phyloP scores from a whole-genome alignment of 1,140 invertebrate species.

The Eupristina koningsbergeri region DNA sequence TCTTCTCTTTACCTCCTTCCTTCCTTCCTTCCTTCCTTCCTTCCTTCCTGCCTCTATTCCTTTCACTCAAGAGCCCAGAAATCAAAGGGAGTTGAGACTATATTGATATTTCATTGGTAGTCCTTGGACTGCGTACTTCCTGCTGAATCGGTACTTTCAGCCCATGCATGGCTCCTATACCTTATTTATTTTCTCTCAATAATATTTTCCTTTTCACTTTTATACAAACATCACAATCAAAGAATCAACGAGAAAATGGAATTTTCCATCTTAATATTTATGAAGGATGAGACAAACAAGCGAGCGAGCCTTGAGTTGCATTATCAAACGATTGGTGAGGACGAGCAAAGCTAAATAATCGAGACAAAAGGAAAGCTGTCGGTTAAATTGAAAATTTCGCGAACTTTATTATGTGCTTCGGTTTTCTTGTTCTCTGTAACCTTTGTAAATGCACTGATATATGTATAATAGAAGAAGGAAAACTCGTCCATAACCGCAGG shows the following conservation, averaged over 20 bases:
- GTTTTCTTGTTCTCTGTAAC: background rate
- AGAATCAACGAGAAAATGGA: conserved; percentile 19
- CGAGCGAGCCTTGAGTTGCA: background rate
- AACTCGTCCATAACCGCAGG: background rate
- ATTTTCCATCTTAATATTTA: conserved; percentile 45
- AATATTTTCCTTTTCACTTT: conserved; percentile 38
- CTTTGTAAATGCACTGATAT: background rate
- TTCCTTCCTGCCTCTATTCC: background rate
- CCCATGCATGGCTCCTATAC: background rate
- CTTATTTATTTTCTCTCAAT: conserved; percentile 19
- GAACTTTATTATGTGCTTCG: conserved; percentile 12
- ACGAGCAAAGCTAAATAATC: conserved; percentile 4
- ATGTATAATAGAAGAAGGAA: background rate
- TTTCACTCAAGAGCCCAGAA: conserved; percentile 11
- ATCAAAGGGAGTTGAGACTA: conserved; percentile 26
- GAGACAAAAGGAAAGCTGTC: background rate
- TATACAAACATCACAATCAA: conserved; percentile 18
- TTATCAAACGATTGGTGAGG: background rate
- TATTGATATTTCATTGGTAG: conserved; percentile 38
- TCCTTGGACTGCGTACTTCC: conserved; percentile 21
- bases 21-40: conserved; percentile 13
- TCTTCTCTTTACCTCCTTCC: conserved; percentile 7
- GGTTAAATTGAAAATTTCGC: conserved; percentile 11
- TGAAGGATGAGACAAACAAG: background rate
- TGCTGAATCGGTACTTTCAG: conserved; percentile 43